Evolutionary conservation across 2,797 vertebrate genomes (phyloP), one percentile per base, ranked within the genome.

Genomic region (Xiphophorus birchmanni): DNA sequence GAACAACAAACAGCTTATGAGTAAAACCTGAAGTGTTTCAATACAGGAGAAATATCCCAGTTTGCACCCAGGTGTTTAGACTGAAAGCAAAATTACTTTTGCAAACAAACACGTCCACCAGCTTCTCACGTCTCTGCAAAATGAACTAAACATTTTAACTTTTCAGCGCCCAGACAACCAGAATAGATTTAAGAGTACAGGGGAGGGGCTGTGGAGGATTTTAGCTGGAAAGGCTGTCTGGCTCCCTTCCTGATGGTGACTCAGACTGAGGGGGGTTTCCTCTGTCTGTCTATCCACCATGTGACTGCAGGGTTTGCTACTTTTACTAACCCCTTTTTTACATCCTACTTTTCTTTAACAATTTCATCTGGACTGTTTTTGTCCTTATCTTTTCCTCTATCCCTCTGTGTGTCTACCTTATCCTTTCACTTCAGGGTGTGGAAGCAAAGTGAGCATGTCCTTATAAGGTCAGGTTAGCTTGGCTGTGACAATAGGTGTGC

Each of bases 211-310:
- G 67, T 15, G 42, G 26, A 65, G 74, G 75, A n/a, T 65, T 86
- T 82, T 73, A 80, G 79, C 32, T 90, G 77, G 76, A 84, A 81
- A 90, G 60, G n/a, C 78, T 88, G 88, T 93, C 87, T 93, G 90
- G 87, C 84, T 82, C 12, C 71, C 86, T 94, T 94, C 93, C 94
- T 92, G 92, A 89, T 12, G 50, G 35, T 91, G 90, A 91, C 87
- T 93, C 92, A 91, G 58, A 78, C 63, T 18, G 12, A 23, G 32
- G 26, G 74, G 63, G 74, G 50, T 74, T 91, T 90, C 84, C 91
- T 90, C 82, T 73, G 79, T 90, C 81, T 73, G 79, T 82, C 83
- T 73, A 2, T 44, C 42, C 42, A 72, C 54, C 58, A 3, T 58
- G 69, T 60, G 42, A 63, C 79, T 86, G 40, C 74, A 79, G 65